Percentiles rank a stretch among this genome's conserved stretches.
Evolutionary conservation across 2,797 vertebrate species (phyloP).

Genomic region (Myotis daubentonii): DNA sequence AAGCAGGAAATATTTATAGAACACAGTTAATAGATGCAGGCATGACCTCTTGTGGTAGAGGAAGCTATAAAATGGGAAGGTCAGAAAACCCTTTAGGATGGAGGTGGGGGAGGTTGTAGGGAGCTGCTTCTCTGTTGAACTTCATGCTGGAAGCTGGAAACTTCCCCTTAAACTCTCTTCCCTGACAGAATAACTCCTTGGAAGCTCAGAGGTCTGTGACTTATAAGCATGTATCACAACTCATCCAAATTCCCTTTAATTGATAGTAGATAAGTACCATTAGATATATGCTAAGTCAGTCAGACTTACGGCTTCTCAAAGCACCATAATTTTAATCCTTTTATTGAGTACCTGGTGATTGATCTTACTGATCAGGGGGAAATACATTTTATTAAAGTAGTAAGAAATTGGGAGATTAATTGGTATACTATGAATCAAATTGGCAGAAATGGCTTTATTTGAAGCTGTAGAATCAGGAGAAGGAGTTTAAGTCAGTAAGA

Average conservation of each 20-base stretch:
- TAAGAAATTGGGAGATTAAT: slow-evolving; percentile 3
- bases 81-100: background rate
- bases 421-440: background rate
- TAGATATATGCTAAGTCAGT: background rate
- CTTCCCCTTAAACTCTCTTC: background rate
- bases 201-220: background rate
- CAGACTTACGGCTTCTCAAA: background rate
- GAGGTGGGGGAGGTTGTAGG: background rate
- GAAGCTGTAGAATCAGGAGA: slow-evolving; percentile 39
- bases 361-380: background rate
- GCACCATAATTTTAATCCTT: background rate
- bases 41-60: slow-evolving; percentile 44
- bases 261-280: background rate
- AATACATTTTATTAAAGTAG: slow-evolving; percentile 44
- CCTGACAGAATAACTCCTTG: background rate
- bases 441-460: background rate
- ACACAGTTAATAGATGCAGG: slow-evolving; percentile 27
- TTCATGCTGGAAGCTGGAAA: background rate
- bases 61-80: background rate
- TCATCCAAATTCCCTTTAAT: background rate
- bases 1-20: background rate
- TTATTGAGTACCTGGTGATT: background rate
- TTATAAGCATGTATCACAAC: background rate
- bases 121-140: background rate
- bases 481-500: background rate